Percentiles rank a stretch among this genome's conserved stretches.
Conservation (phyloP, 1,140 invertebrate genomes). For the Drosophila lowei region DNA sequence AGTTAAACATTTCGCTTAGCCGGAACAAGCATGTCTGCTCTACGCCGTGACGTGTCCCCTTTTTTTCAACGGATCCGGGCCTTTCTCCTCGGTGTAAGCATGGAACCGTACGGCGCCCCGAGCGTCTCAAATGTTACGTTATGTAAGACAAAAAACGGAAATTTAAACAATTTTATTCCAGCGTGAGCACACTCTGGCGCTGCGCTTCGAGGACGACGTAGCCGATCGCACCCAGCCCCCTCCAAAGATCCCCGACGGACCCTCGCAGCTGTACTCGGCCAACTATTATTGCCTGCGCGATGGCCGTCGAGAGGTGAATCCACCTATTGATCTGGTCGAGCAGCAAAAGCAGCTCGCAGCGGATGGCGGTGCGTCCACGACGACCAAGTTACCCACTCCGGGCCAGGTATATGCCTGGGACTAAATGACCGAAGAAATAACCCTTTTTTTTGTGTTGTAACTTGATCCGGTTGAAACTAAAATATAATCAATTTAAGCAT, state of each 20-base stretch:
- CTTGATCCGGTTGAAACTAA: slow-evolving; percentile 35
- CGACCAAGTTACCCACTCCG: slow-evolving; percentile 83
- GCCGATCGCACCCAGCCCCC: slow-evolving; percentile 89
- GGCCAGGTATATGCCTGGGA: slow-evolving; percentile 85
- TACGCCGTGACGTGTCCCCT: slow-evolving; percentile 85
- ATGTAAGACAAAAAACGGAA: slow-evolving; percentile 54
- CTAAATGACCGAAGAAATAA: slow-evolving; percentile 30
- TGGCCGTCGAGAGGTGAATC: slow-evolving; percentile 88
- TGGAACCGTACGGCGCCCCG: not conserved
- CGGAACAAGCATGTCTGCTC: slow-evolving; percentile 51
- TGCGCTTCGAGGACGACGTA: slow-evolving; percentile 87
- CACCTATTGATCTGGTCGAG: slow-evolving; percentile 86
- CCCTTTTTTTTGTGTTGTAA: slow-evolving; percentile 32
- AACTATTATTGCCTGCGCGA: slow-evolving; percentile 93
- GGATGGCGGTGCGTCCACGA: slow-evolving; percentile 34
- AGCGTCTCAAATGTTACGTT: slow-evolving; percentile 19
- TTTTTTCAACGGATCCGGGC: slow-evolving; percentile 85
- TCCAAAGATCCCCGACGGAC: slow-evolving; percentile 90
- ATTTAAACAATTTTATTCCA: slow-evolving; percentile 67
- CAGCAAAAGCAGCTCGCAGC: slow-evolving; percentile 56
- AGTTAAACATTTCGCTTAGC: not conserved
- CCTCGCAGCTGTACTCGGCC: slow-evolving; percentile 87
- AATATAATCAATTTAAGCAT: slow-evolving; percentile 50
- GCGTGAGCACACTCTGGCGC: slow-evolving; percentile 86
- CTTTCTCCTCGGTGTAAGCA: slow-evolving; percentile 86